A percentile compares a stretch with the other conserved stretches of the same genome.
These are phyloP conservation scores for Odontesthes bonariensis DNA, from an alignment of 2,113 vertebrate species.

Conservation along the genomic window DNA sequence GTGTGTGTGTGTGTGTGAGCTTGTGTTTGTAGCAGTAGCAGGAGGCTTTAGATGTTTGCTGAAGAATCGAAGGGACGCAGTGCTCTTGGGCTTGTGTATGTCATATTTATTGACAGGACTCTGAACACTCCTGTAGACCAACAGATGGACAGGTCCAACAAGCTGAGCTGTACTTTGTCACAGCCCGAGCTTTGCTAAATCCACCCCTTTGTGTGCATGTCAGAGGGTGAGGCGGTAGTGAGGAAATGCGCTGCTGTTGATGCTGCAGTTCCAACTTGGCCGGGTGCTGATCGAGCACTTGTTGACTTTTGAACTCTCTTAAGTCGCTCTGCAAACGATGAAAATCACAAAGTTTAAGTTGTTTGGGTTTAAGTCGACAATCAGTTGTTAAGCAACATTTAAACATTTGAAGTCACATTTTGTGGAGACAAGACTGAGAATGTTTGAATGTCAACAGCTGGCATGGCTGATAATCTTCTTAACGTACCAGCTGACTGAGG, in stretches of 20 bases:
- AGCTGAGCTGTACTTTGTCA: slow-evolving; percentile 49
- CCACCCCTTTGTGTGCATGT: slow-evolving; percentile 32
- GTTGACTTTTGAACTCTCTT: slow-evolving; percentile 38
- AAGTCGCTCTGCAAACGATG: slow-evolving; percentile 3
- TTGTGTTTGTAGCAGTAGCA: neutral
- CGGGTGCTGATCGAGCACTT: slow-evolving; percentile 33
- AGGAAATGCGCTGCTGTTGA: slow-evolving; percentile 45
- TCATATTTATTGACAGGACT: slow-evolving; percentile 5
- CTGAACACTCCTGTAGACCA: neutral
- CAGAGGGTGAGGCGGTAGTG: neutral
- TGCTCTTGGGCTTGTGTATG: slow-evolving; percentile 8
- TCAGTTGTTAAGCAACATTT: neutral
- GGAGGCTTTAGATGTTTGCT: slow-evolving; percentile 45
- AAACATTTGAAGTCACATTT: slow-evolving; percentile 1
- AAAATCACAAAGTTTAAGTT: neutral
- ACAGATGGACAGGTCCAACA: slow-evolving; percentile 5
- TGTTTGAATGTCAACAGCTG: slow-evolving; percentile 40
- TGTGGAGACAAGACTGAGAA: neutral
- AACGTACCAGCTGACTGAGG: slow-evolving; percentile 33
- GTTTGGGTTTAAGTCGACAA: neutral
- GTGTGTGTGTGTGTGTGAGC: neutral
- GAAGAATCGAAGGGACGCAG: slow-evolving; percentile 33
- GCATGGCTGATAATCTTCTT: slow-evolving; percentile 36
- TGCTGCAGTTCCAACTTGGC: slow-evolving; percentile 9
- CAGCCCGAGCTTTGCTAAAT: slow-evolving; percentile 34